Conservation (phyloP, 2,113 vertebrate species). For the western clawed frog (Xenopus tropicalis) region UCB_Xtro_10.0 CM004446.2:107739001-107739500, state of each 20-base stretch:
- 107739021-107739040: too few species aligned
- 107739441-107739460: background rate
- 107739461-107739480: too few species aligned
- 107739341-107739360: conserved; percentile 57
- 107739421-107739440: conserved; percentile 70
- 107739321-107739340: conserved; percentile 60
- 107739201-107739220: conserved; percentile 61
- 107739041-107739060: too few species aligned
- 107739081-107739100: conserved; percentile 15
- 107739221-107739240: conserved; percentile 61
- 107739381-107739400: conserved; percentile 70
- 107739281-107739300: conserved; percentile 61
- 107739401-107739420: conserved; percentile 69
- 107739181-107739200: conserved; percentile 59
- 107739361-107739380: conserved; percentile 59
- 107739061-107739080: background rate
- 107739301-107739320: conserved; percentile 56
- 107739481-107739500: too few species aligned
- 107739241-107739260: conserved; percentile 64
- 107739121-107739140: conserved; percentile 45
- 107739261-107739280: conserved; percentile 62
- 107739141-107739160: background rate
- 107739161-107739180: conserved; percentile 39
- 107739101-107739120: conserved; percentile 29
- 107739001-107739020: too few species aligned